Conservation (phyloP, 2,888 invertebrate species). For the Microctonus hyperodae region DNA sequence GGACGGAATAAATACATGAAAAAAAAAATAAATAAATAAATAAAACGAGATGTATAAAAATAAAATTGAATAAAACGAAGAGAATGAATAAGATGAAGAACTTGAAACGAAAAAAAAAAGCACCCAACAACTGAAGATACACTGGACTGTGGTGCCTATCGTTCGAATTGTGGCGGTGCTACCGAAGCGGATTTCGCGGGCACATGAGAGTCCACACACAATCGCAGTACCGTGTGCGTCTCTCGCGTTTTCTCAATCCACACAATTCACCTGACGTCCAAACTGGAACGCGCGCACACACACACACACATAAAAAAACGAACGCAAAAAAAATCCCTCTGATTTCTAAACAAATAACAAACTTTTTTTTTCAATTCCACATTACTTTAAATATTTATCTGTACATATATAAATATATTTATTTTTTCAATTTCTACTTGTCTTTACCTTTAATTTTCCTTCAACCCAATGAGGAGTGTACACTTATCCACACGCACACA, state of each 20-base stretch:
- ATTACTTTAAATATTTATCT: too few relatives aligned
- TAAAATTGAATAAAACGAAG: conserved; percentile 10
- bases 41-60: conserved; percentile 12
- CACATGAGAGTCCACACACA: conserved; percentile 18
- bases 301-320: too few relatives aligned
- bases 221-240: conserved; percentile 21
- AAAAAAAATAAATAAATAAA: conserved; percentile 15
- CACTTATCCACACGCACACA: too few relatives aligned
- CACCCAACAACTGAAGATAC: too few relatives aligned
- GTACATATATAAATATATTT: too few relatives aligned
- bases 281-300: conserved; percentile 17
- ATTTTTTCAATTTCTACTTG: too few relatives aligned
- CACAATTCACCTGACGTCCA: conserved; percentile 18
- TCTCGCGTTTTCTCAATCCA: conserved; percentile 11
- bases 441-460: not conserved
- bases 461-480: too few relatives aligned
- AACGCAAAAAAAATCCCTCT: too few relatives aligned
- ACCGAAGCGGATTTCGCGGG: conserved; percentile 24
- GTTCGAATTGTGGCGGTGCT: conserved; percentile 19
- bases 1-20: conserved; percentile 17
- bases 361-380: not conserved
- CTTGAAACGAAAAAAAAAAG: too few relatives aligned
- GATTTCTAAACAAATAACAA: not conserved
- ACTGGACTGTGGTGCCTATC: conserved; percentile 5
- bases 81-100: conserved; percentile 1